These are phyloP conservation scores for Drosophila pullipes DNA, from an alignment of 2,888 invertebrate species.

Conservation along the genomic window DNA sequence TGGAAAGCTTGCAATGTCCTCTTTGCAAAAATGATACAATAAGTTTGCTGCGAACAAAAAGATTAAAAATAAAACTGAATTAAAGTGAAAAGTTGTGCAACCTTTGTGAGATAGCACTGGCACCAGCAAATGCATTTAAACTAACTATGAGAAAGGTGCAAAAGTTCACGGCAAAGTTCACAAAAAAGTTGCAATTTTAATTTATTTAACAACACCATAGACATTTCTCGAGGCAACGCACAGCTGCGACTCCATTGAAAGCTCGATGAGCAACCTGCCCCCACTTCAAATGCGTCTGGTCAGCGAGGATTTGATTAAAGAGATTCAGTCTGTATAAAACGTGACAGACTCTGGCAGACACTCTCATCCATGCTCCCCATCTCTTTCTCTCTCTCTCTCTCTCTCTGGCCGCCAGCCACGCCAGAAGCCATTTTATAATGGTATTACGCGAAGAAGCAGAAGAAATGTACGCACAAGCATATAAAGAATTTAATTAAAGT, in stretches of 20 bases:
- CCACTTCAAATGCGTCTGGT: not conserved
- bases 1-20: not conserved
- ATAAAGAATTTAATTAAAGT: slow-evolving; percentile 78
- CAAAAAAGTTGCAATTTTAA: slow-evolving; percentile 57
- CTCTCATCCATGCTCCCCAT: not conserved
- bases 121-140: slow-evolving; percentile 49
- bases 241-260: slow-evolving; percentile 15
- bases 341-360: too few relatives aligned
- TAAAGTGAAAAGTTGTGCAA: slow-evolving; percentile 61
- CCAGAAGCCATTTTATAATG: slow-evolving; percentile 61
- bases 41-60: not conserved
- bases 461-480: slow-evolving; percentile 57
- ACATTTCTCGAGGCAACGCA: not conserved
- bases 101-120: slow-evolving; percentile 50
- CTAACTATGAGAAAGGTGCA: slow-evolving; percentile 51
- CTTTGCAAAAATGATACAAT: slow-evolving; percentile 5
- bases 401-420: not conserved
- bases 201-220: slow-evolving; percentile 58
- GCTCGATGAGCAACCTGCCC: not conserved
- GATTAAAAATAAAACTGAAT: slow-evolving; percentile 11
- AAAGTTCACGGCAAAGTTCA: slow-evolving; percentile 65
- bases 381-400: not conserved
- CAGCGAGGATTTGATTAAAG: not conserved
- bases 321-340: not conserved
- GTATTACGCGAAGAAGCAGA: slow-evolving; percentile 45